These are phyloP conservation scores for Aythya baeri DNA, from an alignment of 2,113 vertebrate genomes.

Conservation along the genomic window DNA sequence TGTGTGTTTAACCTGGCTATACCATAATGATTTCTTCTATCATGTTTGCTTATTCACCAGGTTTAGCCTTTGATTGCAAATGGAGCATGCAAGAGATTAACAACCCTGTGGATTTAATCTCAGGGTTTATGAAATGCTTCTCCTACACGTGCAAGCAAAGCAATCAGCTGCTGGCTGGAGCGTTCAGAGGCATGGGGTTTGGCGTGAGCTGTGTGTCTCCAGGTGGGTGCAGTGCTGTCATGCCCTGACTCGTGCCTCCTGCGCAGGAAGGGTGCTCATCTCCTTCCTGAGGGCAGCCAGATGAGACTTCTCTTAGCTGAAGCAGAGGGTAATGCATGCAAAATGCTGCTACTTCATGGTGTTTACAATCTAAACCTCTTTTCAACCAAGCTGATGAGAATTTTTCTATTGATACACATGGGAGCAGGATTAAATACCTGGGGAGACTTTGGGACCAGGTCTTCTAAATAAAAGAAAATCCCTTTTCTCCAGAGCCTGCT, in stretches of 20 bases:
- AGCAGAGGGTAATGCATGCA: no score
- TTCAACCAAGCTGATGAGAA: background rate
- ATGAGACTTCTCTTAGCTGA: background rate
- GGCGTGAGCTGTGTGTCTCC: background rate
- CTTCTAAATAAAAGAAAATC: background rate
- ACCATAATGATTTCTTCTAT: background rate
- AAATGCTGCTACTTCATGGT: background rate
- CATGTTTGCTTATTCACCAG: background rate
- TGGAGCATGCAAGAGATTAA: background rate
- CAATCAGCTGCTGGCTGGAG: background rate
- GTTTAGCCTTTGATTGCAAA: background rate
- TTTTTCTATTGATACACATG: background rate
- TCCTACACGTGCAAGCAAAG: background rate
- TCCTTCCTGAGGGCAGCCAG: no score
- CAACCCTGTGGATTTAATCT: background rate
- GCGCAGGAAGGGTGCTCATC: no score
- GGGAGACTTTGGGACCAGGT: background rate
- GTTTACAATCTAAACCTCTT: background rate
- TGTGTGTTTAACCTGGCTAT: background rate
- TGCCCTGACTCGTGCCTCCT: background rate
- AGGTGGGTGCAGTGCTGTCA: background rate
- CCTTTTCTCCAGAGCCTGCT: background rate
- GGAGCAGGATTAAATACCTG: background rate
- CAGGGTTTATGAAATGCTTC: background rate
- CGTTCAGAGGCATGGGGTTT: background rate